phyloP scores from a whole-genome alignment of 2,888 invertebrate genomes.

The Leuctra nigra region DNA sequence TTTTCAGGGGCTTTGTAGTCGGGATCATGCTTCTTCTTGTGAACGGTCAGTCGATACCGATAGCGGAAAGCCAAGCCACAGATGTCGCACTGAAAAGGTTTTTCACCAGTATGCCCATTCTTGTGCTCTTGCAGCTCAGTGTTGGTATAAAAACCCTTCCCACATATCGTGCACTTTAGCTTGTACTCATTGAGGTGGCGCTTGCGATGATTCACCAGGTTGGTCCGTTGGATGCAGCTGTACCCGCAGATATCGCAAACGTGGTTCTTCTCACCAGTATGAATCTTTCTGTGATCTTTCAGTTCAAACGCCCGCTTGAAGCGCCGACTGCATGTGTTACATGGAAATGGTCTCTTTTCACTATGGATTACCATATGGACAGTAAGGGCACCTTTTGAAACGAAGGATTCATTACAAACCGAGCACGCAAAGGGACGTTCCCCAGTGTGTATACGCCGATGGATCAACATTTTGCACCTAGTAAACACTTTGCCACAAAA shows the following conservation, averaged over 20 bases:
- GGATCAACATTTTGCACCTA: constrained; percentile 24
- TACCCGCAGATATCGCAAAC: constrained; percentile 26
- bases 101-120: constrained; percentile 48
- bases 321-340: constrained; percentile 23
- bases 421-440: constrained; percentile 31
- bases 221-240: constrained; percentile 24
- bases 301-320: constrained; percentile 27
- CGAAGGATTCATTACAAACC: constrained; percentile 33
- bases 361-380: constrained; percentile 28
- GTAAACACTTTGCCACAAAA: constrained; percentile 26
- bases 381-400: constrained; percentile 25
- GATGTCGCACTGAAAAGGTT: constrained; percentile 46
- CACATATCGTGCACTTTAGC: constrained; percentile 45
- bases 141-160: constrained; percentile 46
- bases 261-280: constrained; percentile 25
- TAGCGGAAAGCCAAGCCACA: constrained; percentile 35
- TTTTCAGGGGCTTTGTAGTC: constrained; percentile 38
- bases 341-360: constrained; percentile 26
- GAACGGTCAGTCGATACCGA: constrained; percentile 29
- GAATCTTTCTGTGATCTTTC: constrained; percentile 27
- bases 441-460: constrained; percentile 26
- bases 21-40: constrained; percentile 38
- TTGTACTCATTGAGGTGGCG: constrained; percentile 28
- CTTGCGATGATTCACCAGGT: constrained; percentile 25
- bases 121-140: constrained; percentile 49